Conservation (phyloP, 2,113 vertebrate species). For the Onychostruthus taczanowskii region DNA sequence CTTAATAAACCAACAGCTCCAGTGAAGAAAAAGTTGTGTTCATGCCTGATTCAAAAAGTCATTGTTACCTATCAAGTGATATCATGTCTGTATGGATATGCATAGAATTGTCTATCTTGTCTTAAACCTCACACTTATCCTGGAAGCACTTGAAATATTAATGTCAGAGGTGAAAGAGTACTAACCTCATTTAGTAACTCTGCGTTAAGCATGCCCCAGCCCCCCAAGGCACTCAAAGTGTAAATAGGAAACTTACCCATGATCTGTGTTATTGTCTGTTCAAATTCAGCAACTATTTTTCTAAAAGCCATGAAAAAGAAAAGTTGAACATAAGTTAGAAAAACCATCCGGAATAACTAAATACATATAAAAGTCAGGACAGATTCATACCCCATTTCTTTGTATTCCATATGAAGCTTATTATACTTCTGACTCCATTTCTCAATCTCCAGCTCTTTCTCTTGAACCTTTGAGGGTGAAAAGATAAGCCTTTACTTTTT, state of each 20-base stretch:
- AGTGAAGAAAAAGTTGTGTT: not conserved
- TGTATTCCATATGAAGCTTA: constrained; percentile 69
- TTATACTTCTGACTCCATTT: constrained; percentile 75
- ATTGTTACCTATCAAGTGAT: not conserved
- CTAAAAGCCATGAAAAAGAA: constrained; percentile 53
- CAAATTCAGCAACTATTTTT: constrained; percentile 85
- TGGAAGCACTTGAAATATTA: not conserved
- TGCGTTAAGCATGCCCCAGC: not conserved
- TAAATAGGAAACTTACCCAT: constrained; percentile 75
- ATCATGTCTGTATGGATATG: not conserved
- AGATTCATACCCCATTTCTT: constrained; percentile 83
- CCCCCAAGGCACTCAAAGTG: not conserved
- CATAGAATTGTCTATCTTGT: not conserved
- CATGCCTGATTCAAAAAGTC: not conserved
- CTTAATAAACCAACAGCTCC: not conserved
- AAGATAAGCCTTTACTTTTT: not conserved
- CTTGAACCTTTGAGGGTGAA: constrained; percentile 69
- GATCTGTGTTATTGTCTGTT: constrained; percentile 78
- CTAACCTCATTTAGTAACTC: not conserved
- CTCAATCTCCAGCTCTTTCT: constrained; percentile 56
- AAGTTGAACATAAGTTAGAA: not conserved
- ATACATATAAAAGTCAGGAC: not conserved
- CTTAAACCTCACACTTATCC: not conserved
- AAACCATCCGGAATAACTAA: not conserved
- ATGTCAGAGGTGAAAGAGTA: not conserved